These are phyloP conservation scores for Zaprionus lachaisei DNA, from an alignment of 1,140 invertebrate species.

Conservation along the genomic window DNA sequence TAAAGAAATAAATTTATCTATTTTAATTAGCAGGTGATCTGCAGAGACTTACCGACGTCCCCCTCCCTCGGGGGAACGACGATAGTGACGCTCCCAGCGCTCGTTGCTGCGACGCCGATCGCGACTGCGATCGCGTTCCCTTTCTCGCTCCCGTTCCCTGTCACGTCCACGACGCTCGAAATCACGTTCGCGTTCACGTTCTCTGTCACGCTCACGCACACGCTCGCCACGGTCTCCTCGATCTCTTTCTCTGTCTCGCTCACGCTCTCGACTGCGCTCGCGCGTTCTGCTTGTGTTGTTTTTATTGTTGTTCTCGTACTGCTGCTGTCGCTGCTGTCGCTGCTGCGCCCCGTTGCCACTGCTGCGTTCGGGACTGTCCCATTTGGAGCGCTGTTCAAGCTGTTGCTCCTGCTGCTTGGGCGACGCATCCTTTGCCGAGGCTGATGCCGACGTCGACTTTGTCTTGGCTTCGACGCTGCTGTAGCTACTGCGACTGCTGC, in stretches of 20 bases:
- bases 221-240: constrained; percentile 26
- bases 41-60: constrained; percentile 52
- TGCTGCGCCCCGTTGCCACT: background rate
- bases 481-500: constrained; percentile 14
- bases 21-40: background rate
- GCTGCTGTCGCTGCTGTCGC: constrained; percentile 5
- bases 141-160: constrained; percentile 20
- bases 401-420: constrained; percentile 15
- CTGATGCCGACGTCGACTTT: background rate
- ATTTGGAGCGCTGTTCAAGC: constrained; percentile 72
- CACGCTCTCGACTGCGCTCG: constrained; percentile 38
- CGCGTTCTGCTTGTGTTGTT: constrained; percentile 27
- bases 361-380: constrained; percentile 69
- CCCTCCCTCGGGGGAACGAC: constrained; percentile 65
- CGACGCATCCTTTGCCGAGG: background rate
- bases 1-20: background rate
- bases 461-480: constrained; percentile 22
- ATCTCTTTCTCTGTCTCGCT: constrained; percentile 26
- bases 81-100: constrained; percentile 24
- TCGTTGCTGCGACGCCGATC: constrained; percentile 22
- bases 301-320: constrained; percentile 21
- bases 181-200: constrained; percentile 23
- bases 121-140: constrained; percentile 26
- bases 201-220: constrained; percentile 31
- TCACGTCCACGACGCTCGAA: constrained; percentile 29